Conservation (phyloP, 2,113 vertebrate species). For the Butorides virescens region DNA sequence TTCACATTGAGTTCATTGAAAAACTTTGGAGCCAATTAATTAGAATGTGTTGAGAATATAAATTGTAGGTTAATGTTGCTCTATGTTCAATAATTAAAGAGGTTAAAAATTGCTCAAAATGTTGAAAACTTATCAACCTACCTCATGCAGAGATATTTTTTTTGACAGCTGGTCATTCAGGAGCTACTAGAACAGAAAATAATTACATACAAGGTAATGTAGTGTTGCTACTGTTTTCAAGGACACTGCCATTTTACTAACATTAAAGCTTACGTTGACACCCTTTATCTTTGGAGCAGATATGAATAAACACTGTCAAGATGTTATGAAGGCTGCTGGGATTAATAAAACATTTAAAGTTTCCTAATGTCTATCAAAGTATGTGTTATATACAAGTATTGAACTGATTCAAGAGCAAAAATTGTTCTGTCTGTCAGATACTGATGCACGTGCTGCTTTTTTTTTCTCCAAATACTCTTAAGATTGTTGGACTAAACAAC, state of each 20-base stretch:
- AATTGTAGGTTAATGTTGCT: not conserved
- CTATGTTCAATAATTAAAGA: not conserved
- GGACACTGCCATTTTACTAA: not conserved
- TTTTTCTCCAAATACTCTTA: not conserved
- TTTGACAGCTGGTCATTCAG: not conserved
- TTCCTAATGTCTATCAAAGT: not conserved
- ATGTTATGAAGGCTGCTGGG: not conserved
- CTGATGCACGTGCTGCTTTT: not conserved
- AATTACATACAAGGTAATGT: not conserved
- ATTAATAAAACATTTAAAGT: not conserved
- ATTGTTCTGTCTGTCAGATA: not conserved
- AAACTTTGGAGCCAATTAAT: not conserved
- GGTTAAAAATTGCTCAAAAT: not conserved
- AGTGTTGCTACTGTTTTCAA: not conserved
- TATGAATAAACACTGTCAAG: not conserved
- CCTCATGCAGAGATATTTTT: not conserved
- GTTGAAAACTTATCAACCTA: not conserved
- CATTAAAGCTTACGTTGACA: not conserved
- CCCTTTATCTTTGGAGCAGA: not conserved
- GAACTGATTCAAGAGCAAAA: not conserved
- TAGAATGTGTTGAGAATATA: not conserved
- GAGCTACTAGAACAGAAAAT: not conserved
- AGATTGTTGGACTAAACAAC: not conserved
- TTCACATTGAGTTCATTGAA: not conserved
- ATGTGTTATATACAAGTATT: not conserved